These are phyloP conservation scores for Phalera bucephala DNA, from an alignment of 2,888 invertebrate species.

Conservation along the genomic window DNA sequence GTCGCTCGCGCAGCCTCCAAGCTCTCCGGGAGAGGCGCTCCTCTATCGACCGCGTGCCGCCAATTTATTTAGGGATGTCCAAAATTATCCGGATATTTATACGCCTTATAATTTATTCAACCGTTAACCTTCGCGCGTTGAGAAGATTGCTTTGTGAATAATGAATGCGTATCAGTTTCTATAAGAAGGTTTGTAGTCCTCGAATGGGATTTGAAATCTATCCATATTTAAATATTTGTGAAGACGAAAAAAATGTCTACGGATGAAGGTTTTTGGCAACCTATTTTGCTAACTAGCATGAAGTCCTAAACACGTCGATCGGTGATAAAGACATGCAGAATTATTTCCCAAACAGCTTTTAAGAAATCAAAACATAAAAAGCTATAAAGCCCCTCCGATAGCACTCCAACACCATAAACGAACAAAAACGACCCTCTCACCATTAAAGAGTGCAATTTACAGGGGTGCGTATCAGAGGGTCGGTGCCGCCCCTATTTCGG, in stretches of 20 bases:
- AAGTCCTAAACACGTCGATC: too few relatives aligned
- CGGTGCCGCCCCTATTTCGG: constrained; percentile 67
- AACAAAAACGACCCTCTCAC: constrained; percentile 59
- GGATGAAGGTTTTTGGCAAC: background rate
- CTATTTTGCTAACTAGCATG: too few relatives aligned
- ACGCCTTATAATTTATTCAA: background rate
- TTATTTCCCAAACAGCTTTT: background rate
- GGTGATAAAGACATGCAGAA: too few relatives aligned
- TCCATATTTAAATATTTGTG: too few relatives aligned
- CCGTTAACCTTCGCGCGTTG: background rate
- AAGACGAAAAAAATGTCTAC: background rate
- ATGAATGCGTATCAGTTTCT: background rate
- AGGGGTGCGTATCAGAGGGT: constrained; percentile 58
- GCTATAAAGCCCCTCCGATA: constrained; percentile 32
- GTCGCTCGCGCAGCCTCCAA: constrained; percentile 84
- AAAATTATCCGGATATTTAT: background rate
- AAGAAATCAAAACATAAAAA: constrained; percentile 25
- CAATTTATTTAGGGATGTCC: constrained; percentile 60
- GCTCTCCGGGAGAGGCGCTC: constrained; percentile 72
- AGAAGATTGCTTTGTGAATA: background rate
- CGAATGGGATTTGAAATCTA: background rate
- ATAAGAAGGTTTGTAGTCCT: too few relatives aligned
- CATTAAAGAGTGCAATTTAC: constrained; percentile 60
- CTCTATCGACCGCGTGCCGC: constrained; percentile 79
- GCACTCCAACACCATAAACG: constrained; percentile 30